Base-by-base conservation (phyloP, 2,113 vertebrate genomes). In the Mesembrinibis cayennensis region DNA sequence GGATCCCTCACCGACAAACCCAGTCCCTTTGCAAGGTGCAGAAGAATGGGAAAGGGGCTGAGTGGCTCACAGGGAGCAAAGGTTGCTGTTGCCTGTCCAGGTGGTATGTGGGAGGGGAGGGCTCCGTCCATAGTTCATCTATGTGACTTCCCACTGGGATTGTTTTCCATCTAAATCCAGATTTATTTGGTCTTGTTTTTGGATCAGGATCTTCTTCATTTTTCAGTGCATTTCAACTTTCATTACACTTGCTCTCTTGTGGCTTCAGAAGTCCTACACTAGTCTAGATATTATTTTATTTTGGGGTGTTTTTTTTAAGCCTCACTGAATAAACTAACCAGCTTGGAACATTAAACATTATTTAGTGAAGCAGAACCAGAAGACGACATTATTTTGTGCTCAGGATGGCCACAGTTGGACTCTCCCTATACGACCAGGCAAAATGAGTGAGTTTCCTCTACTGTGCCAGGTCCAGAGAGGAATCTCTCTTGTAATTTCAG, bases 401-500 rank as follows among this genome's bases (percentile, higher is more conserved):
- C 30, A 73, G 0, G 6, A 53, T 56, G 63, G 45, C 38, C n/a
- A 73, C 58, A 70, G 58, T 6, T 87, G 42, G 21, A 74, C 38
- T 83, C 12, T 58, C 21, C 29, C 30, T 78, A 14, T 52, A 74
- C 13, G 4, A 85, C 19, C 47, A 74, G 47, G 10, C 26, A 66
- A 90, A 81, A 90, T 22, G 10, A 67, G 10, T 47, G 34, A 62
- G 44, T 63, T 65, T 83, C 26, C n/a, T 69, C 15, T 58, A 29
- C 21, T 67, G 23, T 38, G 56, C 26, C 56, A 87, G 53, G 36
- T 89, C 36, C 44, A 87, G 81, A 79, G 65, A 82, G 32, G 29
- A 89, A 82, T 85, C 38, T 74, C 53, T 88, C 40, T 89, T 97
- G 80, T 82, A 26, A 82, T 95, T 93, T 95, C 76, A 61, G 34